Evolutionary conservation across 1,140 invertebrate genomes (phyloP).

Genomic region (Lepidurus arcticus): DNA sequence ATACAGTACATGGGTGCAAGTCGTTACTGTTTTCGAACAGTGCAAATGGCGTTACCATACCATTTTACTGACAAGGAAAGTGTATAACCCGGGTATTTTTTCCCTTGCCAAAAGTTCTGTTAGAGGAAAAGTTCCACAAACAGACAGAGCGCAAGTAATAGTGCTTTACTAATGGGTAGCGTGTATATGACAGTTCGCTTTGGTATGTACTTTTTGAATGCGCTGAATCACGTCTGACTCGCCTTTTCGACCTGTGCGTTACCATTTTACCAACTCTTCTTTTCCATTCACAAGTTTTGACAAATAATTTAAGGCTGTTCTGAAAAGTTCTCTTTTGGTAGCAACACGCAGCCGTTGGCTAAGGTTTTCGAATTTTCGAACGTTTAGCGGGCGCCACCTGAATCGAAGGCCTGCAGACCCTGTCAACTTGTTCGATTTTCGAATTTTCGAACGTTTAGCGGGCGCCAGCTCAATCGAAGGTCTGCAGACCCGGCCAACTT

Average conservation of each 20-base stretch:
- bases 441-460: too few species aligned
- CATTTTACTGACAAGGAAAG: neutral
- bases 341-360: too few species aligned
- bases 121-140: neutral
- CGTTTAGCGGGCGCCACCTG: too few species aligned
- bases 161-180: conserved; percentile 18
- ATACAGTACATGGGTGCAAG: neutral
- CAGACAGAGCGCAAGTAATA: neutral
- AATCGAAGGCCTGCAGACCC: too few species aligned
- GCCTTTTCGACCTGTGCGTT: neutral
- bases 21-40: neutral
- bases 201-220: neutral
- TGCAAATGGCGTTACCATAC: neutral
- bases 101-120: neutral
- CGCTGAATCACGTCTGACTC: neutral
- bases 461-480: too few species aligned
- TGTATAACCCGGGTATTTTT: neutral
- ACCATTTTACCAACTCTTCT: neutral
- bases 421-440: too few species aligned
- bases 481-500: too few species aligned
- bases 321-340: too few species aligned
- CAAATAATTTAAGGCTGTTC: too few species aligned
- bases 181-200: conserved; percentile 15
- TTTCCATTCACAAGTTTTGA: neutral
- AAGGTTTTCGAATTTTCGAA: too few species aligned